phyloP scores from a whole-genome alignment of 2,888 invertebrate genomes.

The Drosophila histrio region DNA sequence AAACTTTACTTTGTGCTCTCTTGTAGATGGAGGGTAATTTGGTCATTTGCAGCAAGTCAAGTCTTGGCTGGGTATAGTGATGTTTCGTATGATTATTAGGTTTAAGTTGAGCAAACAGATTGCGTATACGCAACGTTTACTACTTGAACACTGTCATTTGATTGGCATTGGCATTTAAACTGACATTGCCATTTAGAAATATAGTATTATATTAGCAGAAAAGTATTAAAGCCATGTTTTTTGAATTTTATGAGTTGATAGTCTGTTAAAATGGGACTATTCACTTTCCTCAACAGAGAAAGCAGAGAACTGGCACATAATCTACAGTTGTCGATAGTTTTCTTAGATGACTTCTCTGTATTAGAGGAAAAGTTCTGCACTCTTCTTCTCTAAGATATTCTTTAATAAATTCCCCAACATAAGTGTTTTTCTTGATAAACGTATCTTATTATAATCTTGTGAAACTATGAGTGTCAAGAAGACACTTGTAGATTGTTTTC shows the following conservation, averaged over 20 bases:
- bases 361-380: background rate
- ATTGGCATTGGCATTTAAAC: background rate
- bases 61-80: constrained; percentile 2
- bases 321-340: background rate
- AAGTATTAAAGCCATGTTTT: background rate
- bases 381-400: no score
- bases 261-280: background rate
- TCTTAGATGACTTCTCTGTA: background rate
- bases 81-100: background rate
- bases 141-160: background rate
- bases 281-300: no score
- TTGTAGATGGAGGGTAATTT: constrained; percentile 26
- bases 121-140: constrained; percentile 11
- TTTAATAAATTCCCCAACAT: no score
- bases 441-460: no score
- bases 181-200: background rate
- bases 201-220: background rate
- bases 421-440: no score
- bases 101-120: background rate
- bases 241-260: background rate
- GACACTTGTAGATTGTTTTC: no score
- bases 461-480: no score
- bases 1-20: background rate
- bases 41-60: constrained; percentile 29
- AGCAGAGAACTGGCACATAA: no score